phyloP scores from a whole-genome alignment of 2,113 vertebrate species.

The Sylvietta virens region DNA sequence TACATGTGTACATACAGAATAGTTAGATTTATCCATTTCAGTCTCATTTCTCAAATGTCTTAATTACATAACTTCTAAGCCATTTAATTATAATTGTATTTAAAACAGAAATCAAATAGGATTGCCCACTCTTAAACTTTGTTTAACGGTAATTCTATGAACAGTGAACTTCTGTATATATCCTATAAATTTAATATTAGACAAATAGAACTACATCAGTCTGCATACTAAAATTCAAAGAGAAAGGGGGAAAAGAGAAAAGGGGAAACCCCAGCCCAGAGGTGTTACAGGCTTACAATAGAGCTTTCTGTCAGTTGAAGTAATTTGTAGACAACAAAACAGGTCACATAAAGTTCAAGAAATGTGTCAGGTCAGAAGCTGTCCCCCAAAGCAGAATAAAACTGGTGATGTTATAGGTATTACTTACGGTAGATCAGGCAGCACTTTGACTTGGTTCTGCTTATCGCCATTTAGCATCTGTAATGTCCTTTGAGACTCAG shows the following conservation, averaged over 20 bases:
- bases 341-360: slow-evolving; percentile 70
- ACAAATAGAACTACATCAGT: neutral
- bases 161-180: neutral
- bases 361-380: slow-evolving; percentile 66
- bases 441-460: slow-evolving; percentile 69
- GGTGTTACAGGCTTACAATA: slow-evolving; percentile 34
- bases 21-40: neutral
- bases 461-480: slow-evolving; percentile 74
- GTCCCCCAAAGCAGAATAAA: slow-evolving; percentile 64
- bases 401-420: slow-evolving; percentile 60
- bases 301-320: slow-evolving; percentile 53
- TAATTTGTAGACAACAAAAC: slow-evolving; percentile 61
- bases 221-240: neutral
- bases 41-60: neutral
- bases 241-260: neutral
- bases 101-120: neutral
- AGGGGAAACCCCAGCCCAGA: neutral
- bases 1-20: neutral
- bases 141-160: neutral
- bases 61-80: neutral
- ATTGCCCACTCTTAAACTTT: neutral
- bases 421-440: slow-evolving; percentile 81
- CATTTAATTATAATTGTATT: neutral
- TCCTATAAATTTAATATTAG: neutral
- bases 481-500: slow-evolving; percentile 70